phyloP scores from a whole-genome alignment of 2,113 vertebrate genomes.

The Ammospiza nelsoni region DNA sequence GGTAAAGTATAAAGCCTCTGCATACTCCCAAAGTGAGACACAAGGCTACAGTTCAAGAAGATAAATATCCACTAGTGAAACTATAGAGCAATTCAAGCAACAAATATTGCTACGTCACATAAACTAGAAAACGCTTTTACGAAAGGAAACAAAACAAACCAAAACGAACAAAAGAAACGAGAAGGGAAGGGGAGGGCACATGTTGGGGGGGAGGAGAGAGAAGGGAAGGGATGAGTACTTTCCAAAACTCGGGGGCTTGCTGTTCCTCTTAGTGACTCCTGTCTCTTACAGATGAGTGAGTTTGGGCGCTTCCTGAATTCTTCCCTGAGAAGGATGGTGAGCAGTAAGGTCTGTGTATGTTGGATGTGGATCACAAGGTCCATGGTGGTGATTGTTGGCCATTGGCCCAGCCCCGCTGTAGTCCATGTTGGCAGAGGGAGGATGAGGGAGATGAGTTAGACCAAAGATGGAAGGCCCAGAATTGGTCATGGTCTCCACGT shows the following conservation, averaged over 20 bases:
- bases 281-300: constrained; percentile 95
- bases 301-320: constrained; percentile 99
- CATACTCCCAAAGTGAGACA: constrained; percentile 71
- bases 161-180: constrained; percentile 72
- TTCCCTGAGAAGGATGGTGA: constrained; percentile 99
- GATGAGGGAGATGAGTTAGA: constrained; percentile 91
- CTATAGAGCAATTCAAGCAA: constrained; percentile 87
- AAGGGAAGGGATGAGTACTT: constrained; percentile 47
- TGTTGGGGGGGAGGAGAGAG: constrained; percentile 3
- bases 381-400: constrained; percentile 92
- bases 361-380: constrained; percentile 90
- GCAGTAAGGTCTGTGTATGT: constrained; percentile 97
- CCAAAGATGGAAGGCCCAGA: constrained; percentile 93
- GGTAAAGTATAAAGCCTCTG: constrained; percentile 78
- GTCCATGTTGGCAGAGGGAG: constrained; percentile 90
- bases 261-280: constrained; percentile 71
- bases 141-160: constrained; percentile 74
- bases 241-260: constrained; percentile 70
- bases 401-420: constrained; percentile 91
- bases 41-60: constrained; percentile 79
- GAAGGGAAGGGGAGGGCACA: constrained; percentile 9
- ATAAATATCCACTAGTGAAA: constrained; percentile 82
- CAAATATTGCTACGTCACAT: constrained; percentile 92
- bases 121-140: constrained; percentile 85
- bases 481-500: constrained; percentile 90